These are phyloP conservation scores for Mus minutoides DNA, from an alignment of 2,797 vertebrate genomes.

Conservation along the genomic window DNA sequence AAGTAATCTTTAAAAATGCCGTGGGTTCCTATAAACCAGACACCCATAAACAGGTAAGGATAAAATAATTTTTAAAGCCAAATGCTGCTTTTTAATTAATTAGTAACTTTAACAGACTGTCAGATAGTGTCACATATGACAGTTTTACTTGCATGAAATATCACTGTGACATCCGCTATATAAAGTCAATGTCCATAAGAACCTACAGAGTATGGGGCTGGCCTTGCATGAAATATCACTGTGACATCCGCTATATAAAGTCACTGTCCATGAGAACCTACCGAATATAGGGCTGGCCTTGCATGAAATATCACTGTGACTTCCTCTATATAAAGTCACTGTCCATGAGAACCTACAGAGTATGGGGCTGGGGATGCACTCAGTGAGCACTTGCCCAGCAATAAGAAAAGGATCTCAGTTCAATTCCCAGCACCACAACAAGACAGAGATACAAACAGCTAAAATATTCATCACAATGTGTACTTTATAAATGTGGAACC, in stretches of 20 bases:
- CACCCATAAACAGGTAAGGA: not conserved
- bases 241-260: conserved; percentile 36
- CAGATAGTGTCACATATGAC: not conserved
- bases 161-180: not conserved
- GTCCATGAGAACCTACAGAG: not conserved
- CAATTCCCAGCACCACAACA: not conserved
- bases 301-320: not conserved
- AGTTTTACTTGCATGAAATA: not conserved
- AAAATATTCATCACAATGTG: not conserved
- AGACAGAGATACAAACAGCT: not conserved
- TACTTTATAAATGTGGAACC: not conserved
- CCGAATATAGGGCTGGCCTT: not conserved
- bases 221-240: not conserved
- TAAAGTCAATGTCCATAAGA: conserved; percentile 9
- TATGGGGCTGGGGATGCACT: not conserved
- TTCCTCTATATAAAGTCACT: conserved; percentile 37
- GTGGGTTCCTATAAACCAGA: conserved; percentile 8
- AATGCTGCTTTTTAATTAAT: conserved; percentile 42
- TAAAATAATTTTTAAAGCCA: conserved; percentile 41
- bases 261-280: not conserved
- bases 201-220: not conserved
- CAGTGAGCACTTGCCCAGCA: not conserved
- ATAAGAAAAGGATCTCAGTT: not conserved
- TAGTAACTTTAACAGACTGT: conserved; percentile 12
- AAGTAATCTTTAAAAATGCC: conserved; percentile 34